phyloP scores from a whole-genome alignment of 1,140 invertebrate species.

The Philopotamus ludificatus region DNA sequence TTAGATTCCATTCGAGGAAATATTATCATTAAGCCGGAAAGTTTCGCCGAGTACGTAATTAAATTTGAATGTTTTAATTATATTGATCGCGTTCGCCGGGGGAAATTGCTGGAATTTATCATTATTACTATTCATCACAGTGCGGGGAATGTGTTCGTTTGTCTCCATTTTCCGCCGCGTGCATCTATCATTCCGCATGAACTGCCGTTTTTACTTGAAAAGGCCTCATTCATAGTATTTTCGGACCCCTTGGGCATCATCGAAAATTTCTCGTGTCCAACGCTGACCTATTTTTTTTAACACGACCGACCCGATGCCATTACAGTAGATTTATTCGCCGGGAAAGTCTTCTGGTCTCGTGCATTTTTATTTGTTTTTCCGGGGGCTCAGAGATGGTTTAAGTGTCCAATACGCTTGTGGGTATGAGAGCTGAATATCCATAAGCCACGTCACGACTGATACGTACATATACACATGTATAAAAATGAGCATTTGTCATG shows the following conservation, averaged over 20 bases:
- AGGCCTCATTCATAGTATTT: background rate
- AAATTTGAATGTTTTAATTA: background rate
- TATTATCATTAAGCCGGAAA: background rate
- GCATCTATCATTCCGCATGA: constrained; percentile 6
- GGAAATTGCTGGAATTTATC: background rate
- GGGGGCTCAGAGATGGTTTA: too few relatives aligned
- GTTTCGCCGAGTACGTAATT: background rate
- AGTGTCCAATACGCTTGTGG: too few relatives aligned
- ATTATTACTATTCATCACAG: constrained; percentile 1
- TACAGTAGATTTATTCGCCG: background rate
- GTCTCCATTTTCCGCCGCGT: background rate
- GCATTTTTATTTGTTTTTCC: background rate
- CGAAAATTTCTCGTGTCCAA: background rate
- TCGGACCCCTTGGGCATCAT: background rate
- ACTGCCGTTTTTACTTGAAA: background rate
- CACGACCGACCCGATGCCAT: background rate
- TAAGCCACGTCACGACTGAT: too few relatives aligned
- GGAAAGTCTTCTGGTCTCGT: background rate
- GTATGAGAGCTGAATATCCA: too few relatives aligned
- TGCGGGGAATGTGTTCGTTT: background rate
- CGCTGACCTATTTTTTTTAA: constrained; percentile 10
- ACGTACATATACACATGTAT: too few relatives aligned
- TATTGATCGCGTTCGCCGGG: background rate
- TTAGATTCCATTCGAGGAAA: background rate
- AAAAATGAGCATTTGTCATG: too few relatives aligned